Evolutionary conservation across 2,888 invertebrate genomes (phyloP), one percentile per base, ranked within the genome.

Genomic region (Autographa pulchrina): DNA sequence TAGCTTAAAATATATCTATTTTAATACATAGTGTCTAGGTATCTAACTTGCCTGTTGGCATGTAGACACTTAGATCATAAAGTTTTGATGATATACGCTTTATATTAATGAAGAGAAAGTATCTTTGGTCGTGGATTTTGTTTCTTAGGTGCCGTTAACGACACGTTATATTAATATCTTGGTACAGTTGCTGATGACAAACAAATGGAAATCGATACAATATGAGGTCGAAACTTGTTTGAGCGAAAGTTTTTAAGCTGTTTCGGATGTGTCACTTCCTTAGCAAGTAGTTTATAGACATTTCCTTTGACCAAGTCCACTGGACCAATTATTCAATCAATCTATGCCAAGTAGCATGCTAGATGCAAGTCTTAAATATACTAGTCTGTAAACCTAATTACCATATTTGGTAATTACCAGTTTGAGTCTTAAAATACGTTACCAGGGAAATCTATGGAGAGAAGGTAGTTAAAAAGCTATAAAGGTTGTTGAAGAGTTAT

Each of bases 141-240:
- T 70, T 73, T 74, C 65, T 76, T 65, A 35, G 59, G 52, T 68
- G 73, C 61, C 20, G 65, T 64, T 70, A 73, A 59, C 31, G 70
- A 74, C 66, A 59, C 66, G 73, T 75, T 75, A 74, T 64, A 80
- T 74, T 68, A 77, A 76, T 66, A 69, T 58, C 52, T 18, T 64
- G 54, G 67, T 31, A 48, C 56, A 43, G 41, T 61, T 65, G 67
- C 25, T 68, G 71, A 75, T 71, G 75, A 80, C 73, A 80, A 76
- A 82, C 80, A 69, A 74, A 83, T 74, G 76, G 82, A 77, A 80
- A 82, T 80, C 76, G 69, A 78, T 73, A 74, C 71, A 74, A 71
- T 74, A 62, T 75, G 48, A 63, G 65, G 73, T 77, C 64, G 65
- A 80, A 83, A 77, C 75, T 70, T 41, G 56, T 65, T 72, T 6